Conservation (phyloP, 1,140 invertebrate genomes). For the Drosophila rufa region DNA sequence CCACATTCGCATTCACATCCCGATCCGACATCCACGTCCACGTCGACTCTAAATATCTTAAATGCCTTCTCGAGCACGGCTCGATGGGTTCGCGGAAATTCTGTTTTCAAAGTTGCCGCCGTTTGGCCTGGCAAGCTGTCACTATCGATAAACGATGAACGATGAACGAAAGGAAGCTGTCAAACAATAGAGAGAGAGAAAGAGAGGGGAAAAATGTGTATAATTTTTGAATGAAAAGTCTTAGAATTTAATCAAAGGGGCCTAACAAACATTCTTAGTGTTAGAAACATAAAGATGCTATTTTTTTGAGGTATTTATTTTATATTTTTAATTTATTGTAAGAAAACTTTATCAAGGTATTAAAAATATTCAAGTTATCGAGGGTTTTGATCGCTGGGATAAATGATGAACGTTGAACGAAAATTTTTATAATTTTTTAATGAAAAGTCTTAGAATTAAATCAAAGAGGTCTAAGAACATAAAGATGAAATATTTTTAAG, state of each 20-base stretch:
- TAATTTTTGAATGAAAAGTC: no score
- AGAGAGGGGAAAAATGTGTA: neutral
- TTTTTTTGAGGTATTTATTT: neutral
- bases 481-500: no score
- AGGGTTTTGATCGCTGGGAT: no score
- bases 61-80: constrained; percentile 22
- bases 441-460: no score
- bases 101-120: constrained; percentile 21
- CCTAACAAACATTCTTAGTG: no score
- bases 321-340: no score
- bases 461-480: no score
- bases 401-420: neutral
- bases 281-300: no score
- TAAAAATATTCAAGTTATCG: no score
- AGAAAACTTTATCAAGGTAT: no score
- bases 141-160: constrained; percentile 12
- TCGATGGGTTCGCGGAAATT: constrained; percentile 27
- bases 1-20: constrained; percentile 7
- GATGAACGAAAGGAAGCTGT: neutral
- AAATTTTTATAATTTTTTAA: neutral
- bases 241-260: no score
- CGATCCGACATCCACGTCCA: neutral
- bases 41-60: constrained; percentile 19
- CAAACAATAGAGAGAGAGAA: neutral
- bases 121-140: neutral